phyloP scores from a whole-genome alignment of 2,888 invertebrate genomes.

The Drosophila meridiana region DNA sequence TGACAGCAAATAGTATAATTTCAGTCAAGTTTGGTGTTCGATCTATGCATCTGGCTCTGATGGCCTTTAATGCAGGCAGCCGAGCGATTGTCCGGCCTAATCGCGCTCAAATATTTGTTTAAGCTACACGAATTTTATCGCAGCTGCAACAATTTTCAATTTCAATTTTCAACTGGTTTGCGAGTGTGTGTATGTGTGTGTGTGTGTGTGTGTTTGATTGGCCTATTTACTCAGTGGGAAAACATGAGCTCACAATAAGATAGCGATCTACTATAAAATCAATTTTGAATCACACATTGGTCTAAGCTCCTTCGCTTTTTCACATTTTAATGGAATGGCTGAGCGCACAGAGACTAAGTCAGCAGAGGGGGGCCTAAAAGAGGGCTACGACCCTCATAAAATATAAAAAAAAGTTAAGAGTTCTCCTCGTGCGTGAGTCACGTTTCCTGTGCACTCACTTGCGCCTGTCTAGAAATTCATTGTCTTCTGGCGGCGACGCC shows the following conservation, averaged over 20 bases:
- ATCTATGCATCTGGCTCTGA: slow-evolving; percentile 7
- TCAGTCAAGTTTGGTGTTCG: slow-evolving; percentile 37
- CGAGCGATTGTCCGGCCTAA: slow-evolving; percentile 48
- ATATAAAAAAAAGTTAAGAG: not conserved
- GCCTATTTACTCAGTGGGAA: slow-evolving; percentile 64
- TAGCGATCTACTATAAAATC: slow-evolving; percentile 57
- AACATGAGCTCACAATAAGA: slow-evolving; percentile 57
- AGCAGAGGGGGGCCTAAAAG: not conserved
- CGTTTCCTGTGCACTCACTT: slow-evolving; percentile 1
- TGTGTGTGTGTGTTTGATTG: slow-evolving; percentile 24
- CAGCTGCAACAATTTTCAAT: slow-evolving; percentile 31
- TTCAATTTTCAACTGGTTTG: slow-evolving; percentile 36
- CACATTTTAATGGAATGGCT: slow-evolving; percentile 7
- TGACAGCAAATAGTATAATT: slow-evolving; percentile 77
- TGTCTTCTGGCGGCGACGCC: slow-evolving; percentile 12
- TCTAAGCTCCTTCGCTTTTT: slow-evolving; percentile 10
- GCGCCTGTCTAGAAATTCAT: not conserved
- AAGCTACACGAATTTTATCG: slow-evolving; percentile 30
- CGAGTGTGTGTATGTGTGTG: slow-evolving; percentile 1
- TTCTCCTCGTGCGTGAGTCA: slow-evolving; percentile 18
- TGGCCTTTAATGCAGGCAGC: slow-evolving; percentile 42
- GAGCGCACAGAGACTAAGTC: slow-evolving; percentile 29
- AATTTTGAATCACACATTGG: slow-evolving; percentile 57
- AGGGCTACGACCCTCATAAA: not conserved
- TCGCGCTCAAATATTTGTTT: slow-evolving; percentile 40